Conservation (phyloP, 2,797 vertebrate species). For the Schizothorax lantsangensis region DNA sequence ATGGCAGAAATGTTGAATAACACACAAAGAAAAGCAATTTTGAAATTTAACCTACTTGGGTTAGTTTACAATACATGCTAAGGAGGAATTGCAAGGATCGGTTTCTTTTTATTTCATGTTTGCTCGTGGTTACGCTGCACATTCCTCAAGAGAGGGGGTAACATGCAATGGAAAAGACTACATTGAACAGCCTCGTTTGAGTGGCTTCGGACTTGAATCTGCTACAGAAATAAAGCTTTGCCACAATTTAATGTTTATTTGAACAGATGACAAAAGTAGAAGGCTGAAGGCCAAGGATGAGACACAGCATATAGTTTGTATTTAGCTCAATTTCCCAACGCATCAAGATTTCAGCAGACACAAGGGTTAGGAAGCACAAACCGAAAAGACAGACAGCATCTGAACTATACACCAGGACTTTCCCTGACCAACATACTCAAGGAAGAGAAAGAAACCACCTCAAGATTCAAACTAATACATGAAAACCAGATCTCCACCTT, state of each 20-base stretch:
- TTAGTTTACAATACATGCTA: conserved; percentile 45
- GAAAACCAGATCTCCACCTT: conserved; percentile 66
- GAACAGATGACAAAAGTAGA: conserved; percentile 71
- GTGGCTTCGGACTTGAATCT: conserved; percentile 69
- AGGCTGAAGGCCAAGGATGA: conserved; percentile 77
- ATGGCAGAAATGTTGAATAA: conserved; percentile 45
- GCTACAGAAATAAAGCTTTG: conserved; percentile 75
- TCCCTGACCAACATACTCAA: conserved; percentile 67
- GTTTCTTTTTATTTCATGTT: conserved; percentile 66
- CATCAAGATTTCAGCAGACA: conserved; percentile 73
- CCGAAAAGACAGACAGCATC: conserved; percentile 72
- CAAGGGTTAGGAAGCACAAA: conserved; percentile 79
- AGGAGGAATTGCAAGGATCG: conserved; percentile 59
- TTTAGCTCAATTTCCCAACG: conserved; percentile 74
- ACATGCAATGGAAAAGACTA: conserved; percentile 60
- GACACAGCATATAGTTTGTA: conserved; percentile 75
- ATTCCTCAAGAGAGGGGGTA: conserved; percentile 71
- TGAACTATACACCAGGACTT: conserved; percentile 75
- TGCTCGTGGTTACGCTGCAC: conserved; percentile 74
- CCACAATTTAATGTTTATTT: conserved; percentile 80
- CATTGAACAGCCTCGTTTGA: conserved; percentile 61
- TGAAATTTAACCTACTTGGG: conserved; percentile 53
- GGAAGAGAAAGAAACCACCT: conserved; percentile 58
- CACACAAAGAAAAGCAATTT: conserved; percentile 56
- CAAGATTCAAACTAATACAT: conserved; percentile 66